A percentile compares a stretch with the other conserved stretches of the same genome.
phyloP scores from a whole-genome alignment of 2,888 invertebrate genomes.

The Drosophila diplacantha region DNA sequence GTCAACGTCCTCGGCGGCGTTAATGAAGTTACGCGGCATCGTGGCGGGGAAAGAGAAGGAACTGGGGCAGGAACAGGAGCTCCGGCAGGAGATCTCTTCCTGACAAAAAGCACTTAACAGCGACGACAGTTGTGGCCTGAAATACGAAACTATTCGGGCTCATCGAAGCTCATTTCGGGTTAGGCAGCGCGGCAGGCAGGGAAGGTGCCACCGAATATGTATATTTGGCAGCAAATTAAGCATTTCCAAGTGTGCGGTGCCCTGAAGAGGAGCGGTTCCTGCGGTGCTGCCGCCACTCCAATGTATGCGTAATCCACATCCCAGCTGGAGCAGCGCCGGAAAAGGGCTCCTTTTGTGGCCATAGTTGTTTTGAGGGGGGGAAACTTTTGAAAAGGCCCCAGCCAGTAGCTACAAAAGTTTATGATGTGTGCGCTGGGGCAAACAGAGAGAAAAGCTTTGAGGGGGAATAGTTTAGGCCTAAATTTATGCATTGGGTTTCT shows the following conservation, averaged over 20 bases:
- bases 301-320: slow-evolving; percentile 21
- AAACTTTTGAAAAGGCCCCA: slow-evolving; percentile 30
- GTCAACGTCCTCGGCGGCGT: slow-evolving; percentile 24
- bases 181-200: background rate
- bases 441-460: slow-evolving; percentile 5
- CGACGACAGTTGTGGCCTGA: slow-evolving; percentile 20
- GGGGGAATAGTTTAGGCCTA: background rate
- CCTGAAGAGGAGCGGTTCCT: slow-evolving; percentile 7
- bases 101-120: slow-evolving; percentile 16
- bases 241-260: slow-evolving; percentile 21
- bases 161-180: slow-evolving; percentile 44
- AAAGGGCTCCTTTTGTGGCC: slow-evolving; percentile 24
- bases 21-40: slow-evolving; percentile 44
- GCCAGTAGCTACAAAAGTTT: slow-evolving; percentile 25
- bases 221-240: slow-evolving; percentile 39
- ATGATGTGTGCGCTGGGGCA: slow-evolving; percentile 4
- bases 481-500: background rate
- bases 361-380: slow-evolving; percentile 11
- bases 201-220: slow-evolving; percentile 20
- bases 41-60: slow-evolving; percentile 7
- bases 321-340: background rate
- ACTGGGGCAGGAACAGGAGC: background rate
- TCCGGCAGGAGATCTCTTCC: background rate
- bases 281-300: slow-evolving; percentile 18
- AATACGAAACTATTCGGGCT: slow-evolving; percentile 48